Evolutionary conservation across 2,797 vertebrate genomes (phyloP).

Genomic region (Psittacula derbiana): DNA sequence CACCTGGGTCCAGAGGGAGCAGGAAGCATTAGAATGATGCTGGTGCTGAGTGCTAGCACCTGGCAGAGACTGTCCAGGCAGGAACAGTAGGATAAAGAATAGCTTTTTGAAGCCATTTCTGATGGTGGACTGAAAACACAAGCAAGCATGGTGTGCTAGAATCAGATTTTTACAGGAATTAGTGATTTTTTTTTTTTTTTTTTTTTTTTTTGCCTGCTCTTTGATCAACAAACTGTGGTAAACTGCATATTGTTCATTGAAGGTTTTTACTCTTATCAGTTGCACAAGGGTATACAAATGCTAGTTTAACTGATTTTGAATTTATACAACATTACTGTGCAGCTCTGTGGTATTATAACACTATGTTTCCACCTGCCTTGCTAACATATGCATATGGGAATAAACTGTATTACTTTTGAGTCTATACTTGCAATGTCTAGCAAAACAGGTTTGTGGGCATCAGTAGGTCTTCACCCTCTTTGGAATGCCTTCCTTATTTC

Average conservation of each 20-base stretch:
- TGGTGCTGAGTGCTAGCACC: not conserved
- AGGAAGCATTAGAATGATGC: not conserved
- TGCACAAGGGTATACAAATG: not conserved
- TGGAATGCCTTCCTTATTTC: not conserved
- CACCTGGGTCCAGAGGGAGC: not conserved
- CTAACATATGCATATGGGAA: not conserved
- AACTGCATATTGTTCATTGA: not conserved
- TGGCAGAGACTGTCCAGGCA: not conserved
- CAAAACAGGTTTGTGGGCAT: not conserved
- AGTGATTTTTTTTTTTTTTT: not conserved
- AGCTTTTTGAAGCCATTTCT: not conserved
- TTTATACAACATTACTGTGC: not conserved
- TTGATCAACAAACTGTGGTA: not conserved
- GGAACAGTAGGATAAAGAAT: not conserved
- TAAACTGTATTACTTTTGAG: not conserved
- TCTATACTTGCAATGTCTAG: not conserved
- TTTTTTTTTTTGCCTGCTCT: not conserved
- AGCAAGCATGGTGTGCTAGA: not conserved
- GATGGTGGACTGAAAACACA: not conserved
- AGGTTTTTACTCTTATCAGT: not conserved
- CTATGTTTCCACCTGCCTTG: not conserved
- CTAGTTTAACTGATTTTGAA: not conserved
- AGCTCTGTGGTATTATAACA: not conserved
- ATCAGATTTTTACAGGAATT: not conserved
- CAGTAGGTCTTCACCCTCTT: not conserved